Evolutionary conservation across 2,797 vertebrate species (phyloP), one percentile per base, ranked within the genome.

Genomic region (Typhlichthys subterraneus): DNA sequence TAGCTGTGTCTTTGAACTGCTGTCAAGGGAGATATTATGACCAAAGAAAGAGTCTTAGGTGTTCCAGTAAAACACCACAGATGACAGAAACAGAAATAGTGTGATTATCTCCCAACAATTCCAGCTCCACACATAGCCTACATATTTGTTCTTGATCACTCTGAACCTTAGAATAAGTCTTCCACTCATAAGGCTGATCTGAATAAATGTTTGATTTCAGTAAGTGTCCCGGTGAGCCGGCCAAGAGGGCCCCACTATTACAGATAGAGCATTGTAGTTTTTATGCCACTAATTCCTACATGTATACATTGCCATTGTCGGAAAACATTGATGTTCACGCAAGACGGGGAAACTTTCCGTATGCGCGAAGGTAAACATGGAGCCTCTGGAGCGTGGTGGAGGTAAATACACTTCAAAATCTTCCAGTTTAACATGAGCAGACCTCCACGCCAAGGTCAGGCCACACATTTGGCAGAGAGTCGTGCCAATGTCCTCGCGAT

Each of bases 121-220:
- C 65, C 33, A 58, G 50, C 57, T 61, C 12, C 14, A 53, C 61
- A 23, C 38, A 9, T 56, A 23, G 23, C 23, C 23, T 23, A 5
- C 51, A 61, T 51, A 63, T 7, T 69, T 0, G 49, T 19, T 61
- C 49, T 17, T 33, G n/a, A 17, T 14, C 17, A 61, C 3, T 7
- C n/a, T 12, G 49, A 33, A 50, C 42, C 17, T 23, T 50, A 63
- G 12, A n/a, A 33, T 60, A 6, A 59, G 14, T 56, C 63, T n/a
- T 57, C 29, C 29, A 61, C 69, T 64, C 62, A 69, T 72, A 62
- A 12, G 13, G 8, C 65, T 62, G 50, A 1, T 1, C 53, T 68
- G 70, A 65, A 75, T 82, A 85, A 85, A 84, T 75, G 75, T 77
- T 85, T 86, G 65, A 57, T 66, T 73, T 82, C 61, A 48, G 15